Base-by-base conservation (phyloP, 2,888 invertebrate genomes). In the Philereme vetulata region DNA sequence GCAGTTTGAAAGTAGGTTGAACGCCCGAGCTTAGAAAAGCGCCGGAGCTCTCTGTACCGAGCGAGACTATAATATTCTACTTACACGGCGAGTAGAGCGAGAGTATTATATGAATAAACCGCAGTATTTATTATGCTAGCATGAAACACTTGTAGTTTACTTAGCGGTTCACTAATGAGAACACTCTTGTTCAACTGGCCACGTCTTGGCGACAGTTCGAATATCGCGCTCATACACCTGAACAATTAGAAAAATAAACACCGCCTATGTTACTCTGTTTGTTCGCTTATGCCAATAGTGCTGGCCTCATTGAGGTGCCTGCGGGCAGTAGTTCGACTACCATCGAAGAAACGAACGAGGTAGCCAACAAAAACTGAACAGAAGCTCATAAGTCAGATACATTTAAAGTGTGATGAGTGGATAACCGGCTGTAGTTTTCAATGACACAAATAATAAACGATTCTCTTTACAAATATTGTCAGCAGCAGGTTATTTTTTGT, bases 251-350 rank as follows among this genome's bases (percentile, higher is more conserved):
- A 80, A 76, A 74, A 80, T 77, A 84, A 85, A 86, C 80, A 85
- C 68, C 69, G 72, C 76, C 67, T 71, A 67, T 69, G 76, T 78
- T 75, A 72, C 74, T 68, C 71, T 88, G 81, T 90, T 90, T 88
- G 78, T 74, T 70, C 73, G 69, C 70, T 80, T 78, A 75, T 71
- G 78, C 82, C 77, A 83, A 86, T 81, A 88, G 68, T 67, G 70
- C 71, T 80, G 86, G 82, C 88, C 87, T 81, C 84, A 77, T 78
- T 85, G 78, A 75, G 78, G 77, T 80, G 80, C 78, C 76, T 71
- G 71, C 70, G 72, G 71, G 74, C 76, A 72, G 72, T 71, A 72
- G 73, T 68, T 42, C 58, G 49, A 55, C 73, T 73, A 70, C 72
- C 67, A 66, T 67, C 64, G 52, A 60, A 59, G 66, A 43, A 55